These are phyloP conservation scores for Aselliscus stoliczkanus DNA, from an alignment of 2,797 vertebrate genomes.

Conservation along the genomic window DNA sequence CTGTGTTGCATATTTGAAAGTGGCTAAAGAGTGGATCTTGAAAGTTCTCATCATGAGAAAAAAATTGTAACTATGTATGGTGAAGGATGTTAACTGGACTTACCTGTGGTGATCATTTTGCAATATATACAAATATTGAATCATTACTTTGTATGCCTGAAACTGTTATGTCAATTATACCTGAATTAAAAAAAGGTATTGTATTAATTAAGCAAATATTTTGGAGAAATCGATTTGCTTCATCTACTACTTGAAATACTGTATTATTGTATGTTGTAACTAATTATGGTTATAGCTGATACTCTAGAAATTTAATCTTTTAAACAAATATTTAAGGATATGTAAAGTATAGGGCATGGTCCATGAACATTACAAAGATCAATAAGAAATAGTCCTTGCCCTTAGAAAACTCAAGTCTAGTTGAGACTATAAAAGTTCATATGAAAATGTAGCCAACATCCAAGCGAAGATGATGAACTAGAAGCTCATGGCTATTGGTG, in stretches of 20 bases:
- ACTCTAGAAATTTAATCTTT: background rate
- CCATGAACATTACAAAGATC: background rate
- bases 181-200: background rate
- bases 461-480: background rate
- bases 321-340: background rate
- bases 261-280: background rate
- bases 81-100: background rate
- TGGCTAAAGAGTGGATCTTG: background rate
- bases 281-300: background rate
- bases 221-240: background rate
- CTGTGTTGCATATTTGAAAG: background rate
- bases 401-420: background rate
- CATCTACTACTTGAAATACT: background rate
- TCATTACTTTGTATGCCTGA: background rate
- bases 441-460: background rate
- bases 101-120: background rate
- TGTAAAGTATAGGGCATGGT: background rate
- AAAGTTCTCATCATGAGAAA: background rate
- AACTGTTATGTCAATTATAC: background rate
- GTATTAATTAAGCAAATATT: background rate
- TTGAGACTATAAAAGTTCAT: background rate
- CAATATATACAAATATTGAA: background rate
- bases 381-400: background rate
- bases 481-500: background rate
- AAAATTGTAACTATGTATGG: background rate